phyloP scores from a whole-genome alignment of 2,888 invertebrate genomes.

The Tetramorium bicarinatum region DNA sequence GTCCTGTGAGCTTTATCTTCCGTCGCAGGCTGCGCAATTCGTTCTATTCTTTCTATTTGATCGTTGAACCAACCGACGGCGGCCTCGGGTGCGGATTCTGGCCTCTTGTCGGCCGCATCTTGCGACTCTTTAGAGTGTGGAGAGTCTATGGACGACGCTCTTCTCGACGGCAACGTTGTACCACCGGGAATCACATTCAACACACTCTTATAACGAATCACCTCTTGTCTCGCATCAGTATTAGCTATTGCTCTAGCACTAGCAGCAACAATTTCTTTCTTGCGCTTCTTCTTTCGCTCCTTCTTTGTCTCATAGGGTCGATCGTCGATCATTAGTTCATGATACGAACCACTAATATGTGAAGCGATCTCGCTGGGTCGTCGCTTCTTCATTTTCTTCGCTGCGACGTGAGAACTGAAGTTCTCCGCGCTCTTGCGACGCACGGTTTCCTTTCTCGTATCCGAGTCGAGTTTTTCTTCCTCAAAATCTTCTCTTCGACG shows the following conservation, averaged over 20 bases:
- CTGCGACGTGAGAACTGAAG: slow-evolving; percentile 55
- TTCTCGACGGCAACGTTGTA: slow-evolving; percentile 72
- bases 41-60: slow-evolving; percentile 31
- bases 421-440: slow-evolving; percentile 74
- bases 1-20: slow-evolving; percentile 10
- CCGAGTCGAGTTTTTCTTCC: slow-evolving; percentile 85
- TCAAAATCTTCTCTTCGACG: slow-evolving; percentile 84
- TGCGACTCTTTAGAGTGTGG: slow-evolving; percentile 59
- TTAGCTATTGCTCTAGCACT: slow-evolving; percentile 59
- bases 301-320: slow-evolving; percentile 84
- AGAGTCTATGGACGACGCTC: slow-evolving; percentile 78
- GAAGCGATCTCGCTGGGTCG: slow-evolving; percentile 91
- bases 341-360: slow-evolving; percentile 87
- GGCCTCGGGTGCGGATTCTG: slow-evolving; percentile 79
- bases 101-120: slow-evolving; percentile 63
- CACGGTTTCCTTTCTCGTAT: slow-evolving; percentile 66
- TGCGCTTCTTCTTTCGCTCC: slow-evolving; percentile 87
- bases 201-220: slow-evolving; percentile 61
- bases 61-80: slow-evolving; percentile 68
- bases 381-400: slow-evolving; percentile 88
- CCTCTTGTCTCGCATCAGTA: slow-evolving; percentile 61
- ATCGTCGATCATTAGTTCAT: slow-evolving; percentile 88
- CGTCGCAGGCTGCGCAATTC: neutral
- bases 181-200: slow-evolving; percentile 68
- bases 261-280: slow-evolving; percentile 80